Conservation (phyloP, 2,113 vertebrate genomes). For the Corythaeola cristata region DNA sequence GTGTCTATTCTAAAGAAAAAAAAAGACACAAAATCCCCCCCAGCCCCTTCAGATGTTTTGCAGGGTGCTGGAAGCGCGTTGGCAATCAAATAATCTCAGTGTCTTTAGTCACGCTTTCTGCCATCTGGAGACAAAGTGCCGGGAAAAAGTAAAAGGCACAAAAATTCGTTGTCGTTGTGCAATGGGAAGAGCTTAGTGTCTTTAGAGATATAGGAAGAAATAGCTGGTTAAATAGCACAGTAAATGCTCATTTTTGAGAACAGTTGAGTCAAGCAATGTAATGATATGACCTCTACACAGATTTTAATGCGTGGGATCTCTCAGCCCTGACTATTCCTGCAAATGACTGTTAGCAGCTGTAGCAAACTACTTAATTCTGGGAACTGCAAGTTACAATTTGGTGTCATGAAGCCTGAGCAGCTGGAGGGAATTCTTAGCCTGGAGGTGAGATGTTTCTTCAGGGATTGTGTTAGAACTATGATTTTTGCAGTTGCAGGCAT, state of each 20-base stretch:
- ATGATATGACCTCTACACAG: neutral
- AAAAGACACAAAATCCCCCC: fast-evolving
- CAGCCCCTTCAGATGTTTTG: neutral
- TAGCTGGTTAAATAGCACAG: neutral
- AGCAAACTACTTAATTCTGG: neutral
- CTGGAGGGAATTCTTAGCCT: neutral
- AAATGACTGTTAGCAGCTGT: neutral
- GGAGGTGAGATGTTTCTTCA: neutral
- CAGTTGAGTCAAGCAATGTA: neutral
- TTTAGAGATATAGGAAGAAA: neutral
- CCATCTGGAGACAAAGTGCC: neutral
- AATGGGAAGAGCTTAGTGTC: neutral
- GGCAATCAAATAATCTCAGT: neutral
- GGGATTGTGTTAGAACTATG: neutral
- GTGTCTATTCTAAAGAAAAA: neutral
- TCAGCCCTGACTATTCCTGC: neutral
- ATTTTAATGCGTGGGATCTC: neutral
- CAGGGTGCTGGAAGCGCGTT: neutral
- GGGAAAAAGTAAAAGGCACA: neutral
- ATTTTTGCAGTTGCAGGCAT: neutral
- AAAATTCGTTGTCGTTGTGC: neutral
- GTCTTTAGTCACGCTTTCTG: neutral
- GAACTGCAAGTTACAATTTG: neutral
- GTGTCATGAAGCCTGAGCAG: neutral
- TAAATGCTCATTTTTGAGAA: neutral